A percentile compares a stretch with the other conserved stretches of the same genome.
Conservation (phyloP, 2,113 vertebrate species). For the Myocastor coypus region DNA sequence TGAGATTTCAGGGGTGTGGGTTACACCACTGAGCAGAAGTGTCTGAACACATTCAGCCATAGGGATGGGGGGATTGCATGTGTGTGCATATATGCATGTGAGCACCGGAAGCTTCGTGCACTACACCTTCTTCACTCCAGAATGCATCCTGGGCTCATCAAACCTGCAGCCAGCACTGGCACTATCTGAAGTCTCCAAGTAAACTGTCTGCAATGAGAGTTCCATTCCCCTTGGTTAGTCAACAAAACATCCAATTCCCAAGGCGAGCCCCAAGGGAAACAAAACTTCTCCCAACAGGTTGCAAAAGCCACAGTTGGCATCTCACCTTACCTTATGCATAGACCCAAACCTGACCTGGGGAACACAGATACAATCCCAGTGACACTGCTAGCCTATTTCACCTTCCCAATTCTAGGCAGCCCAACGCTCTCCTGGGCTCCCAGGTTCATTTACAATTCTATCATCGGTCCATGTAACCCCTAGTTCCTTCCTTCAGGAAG, state of each 20-base stretch:
- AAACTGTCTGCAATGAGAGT: slow-evolving; percentile 65
- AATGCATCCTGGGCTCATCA: neutral
- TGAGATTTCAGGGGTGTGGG: neutral
- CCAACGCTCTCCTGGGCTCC: neutral
- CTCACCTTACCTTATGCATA: neutral
- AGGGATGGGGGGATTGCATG: neutral
- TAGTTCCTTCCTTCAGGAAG: neutral
- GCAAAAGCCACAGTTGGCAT: neutral
- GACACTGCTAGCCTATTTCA: neutral
- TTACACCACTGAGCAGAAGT: neutral
- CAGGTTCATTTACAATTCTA: neutral
- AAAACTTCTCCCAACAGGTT: slow-evolving; percentile 40
- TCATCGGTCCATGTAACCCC: neutral
- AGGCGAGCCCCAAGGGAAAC: slow-evolving; percentile 53
- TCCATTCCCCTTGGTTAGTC: slow-evolving; percentile 57
- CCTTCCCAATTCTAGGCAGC: neutral
- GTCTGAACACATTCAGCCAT: neutral
- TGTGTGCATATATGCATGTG: neutral
- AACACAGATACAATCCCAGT: neutral
- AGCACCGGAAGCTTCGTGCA: neutral
- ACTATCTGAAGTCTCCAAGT: slow-evolving; percentile 46
- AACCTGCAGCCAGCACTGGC: neutral
- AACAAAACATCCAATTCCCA: slow-evolving; percentile 59
- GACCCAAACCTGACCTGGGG: neutral
- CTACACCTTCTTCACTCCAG: neutral